These are phyloP conservation scores for Ptychadena robeensis DNA, from an alignment of 2,797 vertebrate genomes.

Conservation along the genomic window DNA sequence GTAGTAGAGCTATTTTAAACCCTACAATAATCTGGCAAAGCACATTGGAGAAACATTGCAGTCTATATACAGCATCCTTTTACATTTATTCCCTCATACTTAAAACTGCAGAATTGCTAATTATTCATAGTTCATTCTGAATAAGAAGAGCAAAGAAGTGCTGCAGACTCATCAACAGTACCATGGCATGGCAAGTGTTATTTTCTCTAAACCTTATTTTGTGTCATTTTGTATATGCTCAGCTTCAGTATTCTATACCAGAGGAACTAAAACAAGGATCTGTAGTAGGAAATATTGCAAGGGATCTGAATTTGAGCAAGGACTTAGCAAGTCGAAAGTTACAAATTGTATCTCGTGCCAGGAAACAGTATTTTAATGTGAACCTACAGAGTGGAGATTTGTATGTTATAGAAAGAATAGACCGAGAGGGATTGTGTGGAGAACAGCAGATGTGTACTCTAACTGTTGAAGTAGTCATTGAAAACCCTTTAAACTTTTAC, in stretches of 20 bases:
- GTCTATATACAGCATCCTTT: not conserved
- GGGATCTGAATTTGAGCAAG: constrained; percentile 72
- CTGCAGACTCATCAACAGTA: not conserved
- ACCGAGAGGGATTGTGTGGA: constrained; percentile 46
- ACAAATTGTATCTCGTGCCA: constrained; percentile 73
- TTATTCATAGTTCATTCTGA: not conserved
- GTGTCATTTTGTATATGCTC: constrained; percentile 62
- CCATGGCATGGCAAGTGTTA: constrained; percentile 27
- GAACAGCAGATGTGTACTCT: constrained; percentile 24
- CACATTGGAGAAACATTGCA: not conserved
- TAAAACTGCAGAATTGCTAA: not conserved
- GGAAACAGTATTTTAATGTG: constrained; percentile 71
- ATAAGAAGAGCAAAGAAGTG: not conserved
- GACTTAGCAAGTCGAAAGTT: constrained; percentile 53
- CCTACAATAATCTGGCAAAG: not conserved
- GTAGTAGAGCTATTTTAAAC: constrained; percentile 46
- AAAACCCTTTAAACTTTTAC: constrained; percentile 57
- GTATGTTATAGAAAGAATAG: constrained; percentile 57
- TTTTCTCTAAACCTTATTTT: constrained; percentile 64
- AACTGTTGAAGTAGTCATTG: constrained; percentile 55
- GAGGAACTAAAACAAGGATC: constrained; percentile 82
- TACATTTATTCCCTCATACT: not conserved
- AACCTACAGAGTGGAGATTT: constrained; percentile 70
- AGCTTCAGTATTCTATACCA: constrained; percentile 81
- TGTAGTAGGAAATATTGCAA: constrained; percentile 81